Base-by-base conservation (phyloP, 2,888 invertebrate species). In the Corythucha ciliata region DNA sequence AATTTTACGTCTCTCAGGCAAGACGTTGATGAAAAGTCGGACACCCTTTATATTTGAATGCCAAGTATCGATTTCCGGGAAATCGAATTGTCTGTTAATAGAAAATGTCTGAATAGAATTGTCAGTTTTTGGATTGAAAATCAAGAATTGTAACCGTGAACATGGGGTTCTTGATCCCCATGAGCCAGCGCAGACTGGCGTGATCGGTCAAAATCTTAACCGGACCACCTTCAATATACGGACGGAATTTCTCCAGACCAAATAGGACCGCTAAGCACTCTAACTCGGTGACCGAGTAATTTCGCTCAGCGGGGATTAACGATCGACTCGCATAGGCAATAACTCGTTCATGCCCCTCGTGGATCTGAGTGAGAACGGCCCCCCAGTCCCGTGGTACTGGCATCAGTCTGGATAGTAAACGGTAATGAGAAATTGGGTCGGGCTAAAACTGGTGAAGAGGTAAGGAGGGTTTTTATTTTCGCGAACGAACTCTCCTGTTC, bases 151-250 rank as follows among this genome's bases (percentile, higher is more conserved):
- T n/a, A n/a, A n/a, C n/a, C n/a, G n/a, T n/a, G n/a, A n/a, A n/a
- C n/a, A n/a, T 41, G 21, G 32, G 33, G 32, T 32, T 41, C 24
- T 41, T 41, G 12, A 48, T 16, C 18, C 25, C 36, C 21, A 34
- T 8, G 3, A 44, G 36, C 51, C 34, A 34, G 25, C 24, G 33
- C 22, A 51, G 26, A 18, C 25, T 20, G 12, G 27, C 21, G 16
- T 47, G 52, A 27, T 46, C 52, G 3, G 46, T 46, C 7, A 52
- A 22, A 16, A 52, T 47, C 3, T 22, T 47, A 20, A 52, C 46
- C 4, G 5, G 22, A 12, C 16, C 20, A 6, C 49, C 49, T 41
- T 49, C 41, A 2, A 41, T 18, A 20, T 49, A 49, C 4, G 46
- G 49, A 4, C 48, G 20, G 25, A 33, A 18, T 32, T 48, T 48